Evolutionary conservation across 2,888 invertebrate species (phyloP), one percentile per base, ranked within the genome.

Genomic region (Eubasilissa splendida): DNA sequence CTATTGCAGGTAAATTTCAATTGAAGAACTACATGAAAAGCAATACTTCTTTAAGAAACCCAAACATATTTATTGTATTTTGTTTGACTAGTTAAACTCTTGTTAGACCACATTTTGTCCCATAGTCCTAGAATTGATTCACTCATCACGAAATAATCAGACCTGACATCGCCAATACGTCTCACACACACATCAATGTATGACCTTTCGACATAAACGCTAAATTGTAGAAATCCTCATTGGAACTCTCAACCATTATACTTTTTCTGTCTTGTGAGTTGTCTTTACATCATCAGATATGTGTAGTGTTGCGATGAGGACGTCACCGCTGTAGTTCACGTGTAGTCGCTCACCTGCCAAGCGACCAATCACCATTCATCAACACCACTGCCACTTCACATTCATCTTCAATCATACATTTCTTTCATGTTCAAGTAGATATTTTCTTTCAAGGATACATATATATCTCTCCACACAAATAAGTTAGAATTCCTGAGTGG

Each of bases 1-100:
- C 92, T 92, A 92, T 90, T 92, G 92, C 93, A 93, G 93, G 93
- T 93, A 93, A 81, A 81, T 76, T 75, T 70, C 80, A 79, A 79
- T 63, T 78, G 56, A 76, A 83, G 68, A 80, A 81, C 60, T 73
- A 83, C 73, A 76, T 76, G 63, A 76, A 74, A 82, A 58, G 56
- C 42, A 65, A 79, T 68, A 75, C 75, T 65, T 59, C 12, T 52
- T 78, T 31, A 63, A 77, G 60, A 78, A 77, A 80, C 76, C 71
- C 52, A 65, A 80, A 56, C 60, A 71, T 66, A 42, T 76, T 33
- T 81, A 70, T 79, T 63, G 70, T 78, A 76, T 78, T 77, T 75
- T 77, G 68, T 75, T 80, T 80, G 77, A 60, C 77, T 77, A 77
- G 77, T 73, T 77, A 58, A 71, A 68, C 52, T 65, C 68, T 79